phyloP scores from a whole-genome alignment of 2,888 invertebrate genomes.

The Polyploca ridens region DNA sequence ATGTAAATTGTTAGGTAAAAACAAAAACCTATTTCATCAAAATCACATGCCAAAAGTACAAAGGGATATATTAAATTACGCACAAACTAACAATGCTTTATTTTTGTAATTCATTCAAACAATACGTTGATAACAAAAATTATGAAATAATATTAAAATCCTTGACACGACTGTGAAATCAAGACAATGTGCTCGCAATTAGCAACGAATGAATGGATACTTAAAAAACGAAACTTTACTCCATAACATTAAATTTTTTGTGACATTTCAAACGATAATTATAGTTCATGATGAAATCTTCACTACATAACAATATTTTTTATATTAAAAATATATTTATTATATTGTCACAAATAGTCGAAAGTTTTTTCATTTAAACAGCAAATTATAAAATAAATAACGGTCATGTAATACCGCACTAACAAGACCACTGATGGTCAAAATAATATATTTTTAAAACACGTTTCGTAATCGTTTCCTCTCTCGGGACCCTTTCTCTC shows the following conservation, averaged over 20 bases:
- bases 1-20: too few species aligned
- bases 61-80: background rate
- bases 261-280: background rate
- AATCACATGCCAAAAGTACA: background rate
- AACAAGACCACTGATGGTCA: background rate
- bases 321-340: too few species aligned
- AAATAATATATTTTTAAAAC: background rate
- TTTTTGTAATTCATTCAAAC: background rate
- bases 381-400: too few species aligned
- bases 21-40: too few species aligned
- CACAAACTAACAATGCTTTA: background rate
- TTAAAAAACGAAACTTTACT: background rate
- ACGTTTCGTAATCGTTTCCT: background rate
- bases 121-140: background rate
- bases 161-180: slow-evolving; percentile 12
- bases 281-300: background rate
- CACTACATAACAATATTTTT: too few species aligned
- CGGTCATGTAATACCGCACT: too few species aligned
- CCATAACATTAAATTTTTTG: background rate
- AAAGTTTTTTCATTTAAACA: too few species aligned
- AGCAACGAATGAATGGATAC: slow-evolving; percentile 9
- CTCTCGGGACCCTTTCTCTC: background rate
- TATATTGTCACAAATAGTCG: too few species aligned
- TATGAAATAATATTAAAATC: slow-evolving; percentile 13
- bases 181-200: slow-evolving; percentile 6